Percentiles rank a stretch among this genome's conserved stretches.
phyloP scores from a whole-genome alignment of 2,797 vertebrate species.

The Mus spretus region DNA sequence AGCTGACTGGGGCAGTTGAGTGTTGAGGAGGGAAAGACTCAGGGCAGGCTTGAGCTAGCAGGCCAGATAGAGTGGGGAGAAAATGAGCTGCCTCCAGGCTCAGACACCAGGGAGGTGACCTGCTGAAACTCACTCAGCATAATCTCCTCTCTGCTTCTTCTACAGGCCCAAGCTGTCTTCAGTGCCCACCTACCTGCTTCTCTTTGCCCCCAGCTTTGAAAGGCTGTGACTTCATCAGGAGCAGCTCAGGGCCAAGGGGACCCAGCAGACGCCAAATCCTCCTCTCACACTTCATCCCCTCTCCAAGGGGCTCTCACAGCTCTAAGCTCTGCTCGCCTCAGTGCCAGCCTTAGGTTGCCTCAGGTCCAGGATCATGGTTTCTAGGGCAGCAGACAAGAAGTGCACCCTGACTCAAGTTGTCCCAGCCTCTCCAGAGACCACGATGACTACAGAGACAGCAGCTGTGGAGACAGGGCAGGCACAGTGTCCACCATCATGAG shows the following conservation, averaged over 20 bases:
- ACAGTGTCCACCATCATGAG: too few species aligned
- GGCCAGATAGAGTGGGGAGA: too few species aligned
- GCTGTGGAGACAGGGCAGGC: too few species aligned
- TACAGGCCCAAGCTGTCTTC: neutral
- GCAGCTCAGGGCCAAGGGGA: neutral
- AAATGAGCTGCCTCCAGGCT: too few species aligned
- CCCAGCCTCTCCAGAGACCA: neutral
- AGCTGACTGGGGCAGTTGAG: too few species aligned
- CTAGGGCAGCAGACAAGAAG: neutral
- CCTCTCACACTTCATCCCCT: neutral
- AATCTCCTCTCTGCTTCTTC: neutral
- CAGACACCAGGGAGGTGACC: neutral
- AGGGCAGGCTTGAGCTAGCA: too few species aligned
- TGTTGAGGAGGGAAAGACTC: too few species aligned
- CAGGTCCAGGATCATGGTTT: neutral
- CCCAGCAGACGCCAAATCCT: neutral
- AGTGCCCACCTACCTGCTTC: slow-evolving; percentile 17
- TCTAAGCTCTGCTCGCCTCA: neutral
- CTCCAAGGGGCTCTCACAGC: neutral
- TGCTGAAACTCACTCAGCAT: neutral
- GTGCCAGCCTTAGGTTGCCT: too few species aligned
- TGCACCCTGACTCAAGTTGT: neutral
- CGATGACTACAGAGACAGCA: too few species aligned
- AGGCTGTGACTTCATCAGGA: neutral
- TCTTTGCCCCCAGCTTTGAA: neutral